Conservation (phyloP, 2,888 invertebrate genomes). For the Drosophila mercatorum region DNA sequence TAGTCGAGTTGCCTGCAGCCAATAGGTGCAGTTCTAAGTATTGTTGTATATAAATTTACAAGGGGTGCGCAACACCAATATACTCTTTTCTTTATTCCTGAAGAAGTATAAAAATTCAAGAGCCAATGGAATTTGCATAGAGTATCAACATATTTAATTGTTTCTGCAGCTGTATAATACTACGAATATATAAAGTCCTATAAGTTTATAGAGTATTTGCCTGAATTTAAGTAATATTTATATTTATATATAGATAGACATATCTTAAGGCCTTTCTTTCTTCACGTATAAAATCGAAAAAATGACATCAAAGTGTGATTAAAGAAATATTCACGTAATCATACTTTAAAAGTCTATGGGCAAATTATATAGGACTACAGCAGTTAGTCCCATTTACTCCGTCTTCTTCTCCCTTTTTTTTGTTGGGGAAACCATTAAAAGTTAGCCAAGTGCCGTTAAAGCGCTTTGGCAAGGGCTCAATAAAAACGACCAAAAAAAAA, state of each 20-base stretch:
- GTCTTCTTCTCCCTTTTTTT: not conserved
- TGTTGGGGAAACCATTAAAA: constrained; percentile 35
- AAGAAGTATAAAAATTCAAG: too few species aligned
- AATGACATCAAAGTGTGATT: not conserved
- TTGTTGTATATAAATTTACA: too few species aligned
- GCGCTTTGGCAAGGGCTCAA: constrained; percentile 23
- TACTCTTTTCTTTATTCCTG: not conserved
- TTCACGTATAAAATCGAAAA: not conserved
- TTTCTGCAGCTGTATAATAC: not conserved
- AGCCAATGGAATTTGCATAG: not conserved
- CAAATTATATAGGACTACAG: constrained; percentile 4
- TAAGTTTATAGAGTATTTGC: too few species aligned
- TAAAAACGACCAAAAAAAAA: constrained; percentile 5
- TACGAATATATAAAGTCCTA: not conserved
- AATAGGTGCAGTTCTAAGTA: too few species aligned
- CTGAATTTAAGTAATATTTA: not conserved
- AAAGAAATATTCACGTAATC: constrained; percentile 9
- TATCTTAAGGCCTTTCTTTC: not conserved
- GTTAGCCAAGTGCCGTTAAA: constrained; percentile 46
- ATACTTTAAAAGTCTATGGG: not conserved
- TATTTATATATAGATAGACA: not conserved
- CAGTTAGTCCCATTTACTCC: constrained; percentile 10
- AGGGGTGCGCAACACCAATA: not conserved
- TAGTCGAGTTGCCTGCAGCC: too few species aligned
- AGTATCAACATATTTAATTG: not conserved